Base-by-base conservation (phyloP, 2,797 vertebrate species). In the Cryptoblepharus egeriae region DNA sequence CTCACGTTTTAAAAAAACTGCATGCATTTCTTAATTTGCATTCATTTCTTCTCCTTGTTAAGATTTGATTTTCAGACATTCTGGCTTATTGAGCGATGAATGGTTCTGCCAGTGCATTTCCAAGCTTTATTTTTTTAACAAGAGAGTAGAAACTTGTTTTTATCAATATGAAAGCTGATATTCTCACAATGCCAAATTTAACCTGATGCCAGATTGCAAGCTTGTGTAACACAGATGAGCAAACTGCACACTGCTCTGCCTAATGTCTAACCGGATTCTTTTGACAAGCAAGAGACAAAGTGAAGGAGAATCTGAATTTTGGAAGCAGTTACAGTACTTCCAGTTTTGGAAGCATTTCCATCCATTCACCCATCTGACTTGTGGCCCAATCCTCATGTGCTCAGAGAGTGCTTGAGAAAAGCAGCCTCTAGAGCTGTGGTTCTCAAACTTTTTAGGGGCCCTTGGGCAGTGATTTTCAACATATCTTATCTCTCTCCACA, bases 141-240 rank as follows among this genome's bases (percentile, higher is more conserved):
- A 72, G 70, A 65, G 69, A 30, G 49, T 73, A 78, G 37, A 78
- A 45, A 78, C 75, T 78, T 83, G 75, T 83, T 83, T 83, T 83
- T 65, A 73, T 73, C 69, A 73, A 42, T 78, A 83, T 73, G 75
- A 83, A 83, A 78, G 82, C 75, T 73, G 69, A 73, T 71, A 72
- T 83, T 78, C 69, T 78, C 60, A 35, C 12, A 49, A 49, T 83
- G 82, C 75, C 82, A 83, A 73, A 77, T 78, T 78, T 83, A 83
- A 83, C 82, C 60, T 65, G 77, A 83, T 78, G 69, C 82, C 75
- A 83, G 75, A 83, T 83, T 83, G 75, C 69, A 78, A 78, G 69
- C 61, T 76, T 82, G 57, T 61, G n/a, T 67, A 69, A 83, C 13
- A 55, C 69, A 78, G 68, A 83, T 73, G 69, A 83, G 52, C 69